Percentiles rank a stretch among this genome's conserved stretches.
Conservation (phyloP, 2,888 invertebrate species). For the Nymphalis urticae region DNA sequence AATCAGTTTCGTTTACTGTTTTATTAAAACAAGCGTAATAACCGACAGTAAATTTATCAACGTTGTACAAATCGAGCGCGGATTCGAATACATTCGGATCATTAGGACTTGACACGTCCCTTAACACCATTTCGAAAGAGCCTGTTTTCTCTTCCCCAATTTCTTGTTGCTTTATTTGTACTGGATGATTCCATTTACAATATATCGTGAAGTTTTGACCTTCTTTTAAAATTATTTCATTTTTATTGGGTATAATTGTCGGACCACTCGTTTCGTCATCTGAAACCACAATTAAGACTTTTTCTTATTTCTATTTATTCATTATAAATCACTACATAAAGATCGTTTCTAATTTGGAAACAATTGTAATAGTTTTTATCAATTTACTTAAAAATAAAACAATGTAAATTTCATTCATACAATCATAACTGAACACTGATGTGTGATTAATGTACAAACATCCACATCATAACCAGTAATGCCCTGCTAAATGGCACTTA, state of each 20-base stretch:
- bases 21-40: conserved; percentile 80
- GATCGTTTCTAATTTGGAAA: too few species aligned
- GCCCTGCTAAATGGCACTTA: conserved; percentile 23
- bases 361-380: not conserved
- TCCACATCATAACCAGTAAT: conserved; percentile 19
- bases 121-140: conserved; percentile 45
- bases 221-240: conserved; percentile 64
- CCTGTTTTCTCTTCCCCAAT: conserved; percentile 58
- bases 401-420: not conserved
- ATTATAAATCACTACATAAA: too few species aligned
- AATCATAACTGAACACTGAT: conserved; percentile 14
- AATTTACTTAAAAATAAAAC: not conserved
- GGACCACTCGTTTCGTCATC: conserved; percentile 65
- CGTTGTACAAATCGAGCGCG: conserved; percentile 68
- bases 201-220: conserved; percentile 67
- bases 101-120: conserved; percentile 45
- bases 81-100: conserved; percentile 64
- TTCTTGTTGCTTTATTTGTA: conserved; percentile 67
- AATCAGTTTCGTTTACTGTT: conserved; percentile 53
- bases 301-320: conserved; percentile 10
- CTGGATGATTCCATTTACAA: conserved; percentile 58
- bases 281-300: conserved; percentile 53
- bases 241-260: conserved; percentile 56
- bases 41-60: conserved; percentile 75
- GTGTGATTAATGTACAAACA: conserved; percentile 19